A percentile compares a stretch with the other conserved stretches of the same genome.
These are phyloP conservation scores for Cyanoramphus novaezelandiae DNA, from an alignment of 2,113 vertebrate genomes.

Conservation along the genomic window DNA sequence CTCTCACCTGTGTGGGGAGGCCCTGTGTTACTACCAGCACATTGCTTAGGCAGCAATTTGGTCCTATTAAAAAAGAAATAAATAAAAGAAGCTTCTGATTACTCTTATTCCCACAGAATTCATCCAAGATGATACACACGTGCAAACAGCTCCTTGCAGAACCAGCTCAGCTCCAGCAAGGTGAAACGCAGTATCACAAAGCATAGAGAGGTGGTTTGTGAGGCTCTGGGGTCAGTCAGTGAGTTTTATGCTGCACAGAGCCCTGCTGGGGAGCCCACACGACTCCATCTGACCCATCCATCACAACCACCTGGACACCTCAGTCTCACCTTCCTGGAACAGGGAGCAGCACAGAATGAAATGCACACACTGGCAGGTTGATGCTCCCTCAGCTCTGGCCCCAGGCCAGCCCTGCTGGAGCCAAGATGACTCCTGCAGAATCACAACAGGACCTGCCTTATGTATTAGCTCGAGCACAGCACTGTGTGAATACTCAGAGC, in stretches of 20 bases:
- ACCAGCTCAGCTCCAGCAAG: neutral
- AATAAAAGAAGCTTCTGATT: neutral
- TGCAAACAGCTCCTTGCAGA: neutral
- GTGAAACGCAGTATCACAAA: neutral
- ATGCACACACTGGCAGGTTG: neutral
- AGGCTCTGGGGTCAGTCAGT: neutral
- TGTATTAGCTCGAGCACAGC: neutral
- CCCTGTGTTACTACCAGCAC: neutral
- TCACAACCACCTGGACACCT: neutral
- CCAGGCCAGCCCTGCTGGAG: neutral
- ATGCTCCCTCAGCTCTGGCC: neutral
- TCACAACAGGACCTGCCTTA: neutral
- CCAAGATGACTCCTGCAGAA: neutral
- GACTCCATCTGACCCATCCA: neutral
- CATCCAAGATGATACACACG: neutral
- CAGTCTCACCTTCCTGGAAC: neutral
- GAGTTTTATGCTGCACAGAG: neutral
- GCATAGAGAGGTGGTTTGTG: neutral
- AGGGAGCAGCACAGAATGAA: neutral
- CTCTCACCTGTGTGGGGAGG: neutral
- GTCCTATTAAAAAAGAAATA: neutral
- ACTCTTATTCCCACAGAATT: neutral
- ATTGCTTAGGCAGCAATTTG: neutral
- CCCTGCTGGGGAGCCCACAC: neutral
- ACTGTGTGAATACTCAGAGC: neutral